Evolutionary conservation across 2,113 vertebrate genomes (phyloP).

Genomic region (Rostratula benghalensis): DNA sequence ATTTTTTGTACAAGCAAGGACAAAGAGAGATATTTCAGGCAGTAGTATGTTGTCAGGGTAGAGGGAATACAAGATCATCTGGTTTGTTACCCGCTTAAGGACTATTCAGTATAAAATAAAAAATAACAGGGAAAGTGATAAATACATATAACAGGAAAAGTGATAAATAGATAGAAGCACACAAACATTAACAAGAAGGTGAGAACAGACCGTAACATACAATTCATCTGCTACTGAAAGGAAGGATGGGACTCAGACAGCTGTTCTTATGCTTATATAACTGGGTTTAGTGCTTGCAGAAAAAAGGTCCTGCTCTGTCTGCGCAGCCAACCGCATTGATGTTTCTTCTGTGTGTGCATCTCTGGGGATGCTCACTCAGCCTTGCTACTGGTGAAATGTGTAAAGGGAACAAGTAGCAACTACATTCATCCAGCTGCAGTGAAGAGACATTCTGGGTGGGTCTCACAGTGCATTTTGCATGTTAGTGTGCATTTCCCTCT

Average conservation of each 20-base stretch:
- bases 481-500: background rate
- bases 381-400: background rate
- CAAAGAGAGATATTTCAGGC: background rate
- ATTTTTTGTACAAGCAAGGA: background rate
- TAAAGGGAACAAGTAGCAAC: background rate
- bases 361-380: background rate
- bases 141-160: background rate
- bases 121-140: background rate
- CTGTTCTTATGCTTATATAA: background rate
- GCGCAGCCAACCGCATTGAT: background rate
- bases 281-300: background rate
- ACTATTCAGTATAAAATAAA: background rate
- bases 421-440: background rate
- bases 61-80: background rate
- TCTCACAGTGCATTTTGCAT: background rate
- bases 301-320: background rate
- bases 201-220: background rate
- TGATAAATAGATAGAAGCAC: background rate
- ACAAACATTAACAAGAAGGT: background rate
- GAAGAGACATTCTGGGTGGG: background rate
- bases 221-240: background rate
- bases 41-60: background rate
- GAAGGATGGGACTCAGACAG: background rate
- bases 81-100: background rate
- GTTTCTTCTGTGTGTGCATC: background rate